Evolutionary conservation across 2,113 vertebrate species (phyloP).

Genomic region (Phyllostomus discolor): DNA sequence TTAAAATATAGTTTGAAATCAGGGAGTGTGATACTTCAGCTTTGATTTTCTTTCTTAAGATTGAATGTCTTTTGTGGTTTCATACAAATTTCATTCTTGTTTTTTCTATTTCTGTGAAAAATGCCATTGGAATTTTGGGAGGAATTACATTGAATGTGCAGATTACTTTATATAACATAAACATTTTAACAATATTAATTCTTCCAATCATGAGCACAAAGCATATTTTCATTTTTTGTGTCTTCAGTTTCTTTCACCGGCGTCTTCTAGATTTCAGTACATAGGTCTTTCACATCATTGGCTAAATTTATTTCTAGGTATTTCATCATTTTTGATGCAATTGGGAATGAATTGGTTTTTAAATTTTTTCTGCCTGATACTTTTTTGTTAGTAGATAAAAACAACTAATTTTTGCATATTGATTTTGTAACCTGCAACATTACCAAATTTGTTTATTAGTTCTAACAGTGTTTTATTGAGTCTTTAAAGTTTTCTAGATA

Average conservation of each 20-base stretch:
- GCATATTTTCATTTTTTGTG: not conserved
- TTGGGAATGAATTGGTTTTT: not conserved
- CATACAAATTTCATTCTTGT: not conserved
- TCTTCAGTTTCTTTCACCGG: not conserved
- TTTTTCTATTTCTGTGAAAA: not conserved
- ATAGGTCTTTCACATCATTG: not conserved
- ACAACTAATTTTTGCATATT: not conserved
- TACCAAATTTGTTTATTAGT: not conserved
- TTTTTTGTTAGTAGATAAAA: not conserved
- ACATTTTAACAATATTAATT: not conserved
- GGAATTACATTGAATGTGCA: not conserved
- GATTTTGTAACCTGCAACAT: not conserved
- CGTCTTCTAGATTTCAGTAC: not conserved
- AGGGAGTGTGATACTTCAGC: not conserved
- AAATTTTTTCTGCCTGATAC: not conserved
- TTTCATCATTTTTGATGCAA: not conserved
- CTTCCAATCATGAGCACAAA: not conserved
- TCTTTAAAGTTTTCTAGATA: not conserved
- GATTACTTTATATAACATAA: not conserved
- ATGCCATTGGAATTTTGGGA: not conserved
- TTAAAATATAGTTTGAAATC: not conserved
- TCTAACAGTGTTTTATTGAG: not conserved
- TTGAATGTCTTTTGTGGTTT: not conserved
- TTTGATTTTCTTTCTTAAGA: not conserved
- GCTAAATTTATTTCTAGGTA: not conserved